phyloP scores from a whole-genome alignment of 2,888 invertebrate genomes.

The Drosophila neoperkinsi region DNA sequence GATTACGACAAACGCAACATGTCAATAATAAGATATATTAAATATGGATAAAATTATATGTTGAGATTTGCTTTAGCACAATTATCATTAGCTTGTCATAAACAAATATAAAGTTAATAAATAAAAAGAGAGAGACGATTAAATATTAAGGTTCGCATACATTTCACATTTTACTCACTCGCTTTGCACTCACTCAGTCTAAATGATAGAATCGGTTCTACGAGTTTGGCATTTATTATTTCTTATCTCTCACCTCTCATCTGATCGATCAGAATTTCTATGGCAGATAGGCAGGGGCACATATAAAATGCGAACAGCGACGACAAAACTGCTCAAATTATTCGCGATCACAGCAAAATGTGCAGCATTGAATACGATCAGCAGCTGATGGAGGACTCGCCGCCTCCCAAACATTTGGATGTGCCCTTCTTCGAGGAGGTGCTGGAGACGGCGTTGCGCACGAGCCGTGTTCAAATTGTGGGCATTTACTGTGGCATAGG shows the following conservation, averaged over 20 bases:
- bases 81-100: neutral
- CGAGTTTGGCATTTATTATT: neutral
- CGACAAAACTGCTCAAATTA: slow-evolving; percentile 30
- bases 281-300: neutral
- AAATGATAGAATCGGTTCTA: neutral
- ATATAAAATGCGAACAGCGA: slow-evolving; percentile 48
- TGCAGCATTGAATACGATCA: slow-evolving; percentile 67
- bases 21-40: slow-evolving; percentile 10
- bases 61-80: neutral
- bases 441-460: slow-evolving; percentile 72
- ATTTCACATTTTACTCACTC: neutral
- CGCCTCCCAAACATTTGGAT: slow-evolving; percentile 65
- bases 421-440: slow-evolving; percentile 74
- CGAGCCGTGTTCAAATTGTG: slow-evolving; percentile 50
- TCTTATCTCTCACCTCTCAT: neutral
- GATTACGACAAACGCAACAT: neutral
- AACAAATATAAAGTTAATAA: neutral
- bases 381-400: slow-evolving; percentile 42
- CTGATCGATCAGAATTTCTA: neutral
- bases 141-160: too few species aligned
- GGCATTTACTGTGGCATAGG: slow-evolving; percentile 64
- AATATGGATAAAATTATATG: neutral
- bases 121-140: neutral
- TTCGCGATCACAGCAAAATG: slow-evolving; percentile 57
- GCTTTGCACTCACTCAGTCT: neutral